Base-by-base conservation (phyloP, 2,888 invertebrate species). In the Pachydiplax longipennis region DNA sequence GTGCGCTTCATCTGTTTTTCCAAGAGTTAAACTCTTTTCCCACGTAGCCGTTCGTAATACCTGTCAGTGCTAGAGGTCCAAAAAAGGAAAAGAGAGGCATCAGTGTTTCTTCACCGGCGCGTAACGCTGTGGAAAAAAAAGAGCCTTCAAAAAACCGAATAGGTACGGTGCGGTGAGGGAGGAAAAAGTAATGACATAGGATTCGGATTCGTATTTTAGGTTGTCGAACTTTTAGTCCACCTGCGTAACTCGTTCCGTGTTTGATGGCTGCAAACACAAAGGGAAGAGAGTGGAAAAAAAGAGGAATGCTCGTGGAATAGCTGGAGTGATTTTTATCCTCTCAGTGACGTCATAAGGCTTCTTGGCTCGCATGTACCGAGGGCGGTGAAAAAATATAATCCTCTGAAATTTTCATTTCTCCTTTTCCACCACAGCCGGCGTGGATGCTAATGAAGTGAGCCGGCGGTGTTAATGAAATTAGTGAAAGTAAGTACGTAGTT, bases 1-100 rank as follows among this genome's bases (percentile, higher is more conserved):
- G 61, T 12, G 12, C 61, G 58, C 37, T 10, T 87, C 87, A 87
- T 87, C 87, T 61, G 87, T 87, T 87, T 87, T 87, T 61, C 37
- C 87, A 37, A 87, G 37, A 58, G 87, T 61, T 87, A 40, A 22
- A 37, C 61, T 87, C 37, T 58, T 87, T 87, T 87, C 58, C 31
- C 73, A 73, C 31, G 13, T 73, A 12, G 73, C 25, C 73, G 25
- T 31, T 25, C 5, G 73, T 10, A 73, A 53, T 53, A 73, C 25
- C 31, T 73, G 73, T 13, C 25, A 31, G 73, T 25, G 10, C 5
- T 73, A 18, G 15, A 10, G 31, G 31, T 31, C 35, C 58, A 8
- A 48, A 83, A 48, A 83, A 22, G 5, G 82, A 25, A 10, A 37
- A 53, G 37, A 4, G 22, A 37, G 37, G 37, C 8, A 35, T 65